These are phyloP conservation scores for Lamellibrachia luymesi DNA, from an alignment of 1,140 invertebrate species.

Conservation along the genomic window DNA sequence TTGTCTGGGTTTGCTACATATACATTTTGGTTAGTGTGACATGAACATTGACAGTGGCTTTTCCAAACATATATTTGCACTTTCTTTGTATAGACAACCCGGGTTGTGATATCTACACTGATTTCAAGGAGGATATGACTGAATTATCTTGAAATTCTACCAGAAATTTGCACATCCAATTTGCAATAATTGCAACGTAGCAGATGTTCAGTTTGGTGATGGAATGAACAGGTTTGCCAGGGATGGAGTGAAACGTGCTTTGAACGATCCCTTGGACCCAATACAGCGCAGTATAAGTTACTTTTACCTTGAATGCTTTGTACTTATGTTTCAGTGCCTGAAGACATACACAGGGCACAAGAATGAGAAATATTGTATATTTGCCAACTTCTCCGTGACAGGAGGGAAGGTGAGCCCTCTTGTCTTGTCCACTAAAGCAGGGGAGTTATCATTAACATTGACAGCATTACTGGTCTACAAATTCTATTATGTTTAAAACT, in stretches of 20 bases:
- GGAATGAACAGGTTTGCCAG: too few species aligned
- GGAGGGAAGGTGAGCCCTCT: slow-evolving; percentile 83
- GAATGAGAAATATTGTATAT: slow-evolving; percentile 99
- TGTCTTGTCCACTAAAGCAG: slow-evolving; percentile 22
- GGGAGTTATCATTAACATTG: too few species aligned
- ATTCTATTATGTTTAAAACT: too few species aligned
- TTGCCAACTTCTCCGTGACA: slow-evolving; percentile 99
- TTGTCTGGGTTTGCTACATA: too few species aligned
- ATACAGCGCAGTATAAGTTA: too few species aligned
- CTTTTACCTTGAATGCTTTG: not conserved
- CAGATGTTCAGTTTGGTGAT: too few species aligned
- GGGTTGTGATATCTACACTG: not conserved
- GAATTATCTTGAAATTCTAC: not conserved
- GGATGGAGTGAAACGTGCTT: too few species aligned
- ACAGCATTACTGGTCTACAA: too few species aligned
- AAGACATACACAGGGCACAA: slow-evolving; percentile 98
- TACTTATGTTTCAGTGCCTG: slow-evolving; percentile 66
- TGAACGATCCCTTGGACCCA: too few species aligned
- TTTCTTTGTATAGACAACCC: not conserved
- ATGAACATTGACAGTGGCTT: not conserved
- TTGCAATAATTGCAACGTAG: not conserved
- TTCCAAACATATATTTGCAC: not conserved
- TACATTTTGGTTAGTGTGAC: too few species aligned
- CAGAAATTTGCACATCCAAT: not conserved
- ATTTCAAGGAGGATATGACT: not conserved